Conservation (phyloP, 2,797 vertebrate genomes). For the Crotalus adamanteus region DNA sequence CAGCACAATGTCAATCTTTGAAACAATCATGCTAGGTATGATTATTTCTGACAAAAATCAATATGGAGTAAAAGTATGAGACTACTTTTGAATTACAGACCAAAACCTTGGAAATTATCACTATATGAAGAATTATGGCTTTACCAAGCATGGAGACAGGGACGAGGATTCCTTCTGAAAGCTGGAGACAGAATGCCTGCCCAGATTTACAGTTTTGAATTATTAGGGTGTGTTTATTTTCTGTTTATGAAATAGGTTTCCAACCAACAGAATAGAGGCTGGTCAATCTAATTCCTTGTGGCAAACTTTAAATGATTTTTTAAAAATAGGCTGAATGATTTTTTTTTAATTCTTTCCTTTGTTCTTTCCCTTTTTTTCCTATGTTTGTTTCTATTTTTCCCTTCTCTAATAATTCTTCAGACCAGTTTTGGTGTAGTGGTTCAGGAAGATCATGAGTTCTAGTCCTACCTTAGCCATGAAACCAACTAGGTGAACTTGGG, state of each 20-base stretch:
- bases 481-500: neutral
- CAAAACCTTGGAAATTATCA: neutral
- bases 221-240: neutral
- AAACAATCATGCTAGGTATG: neutral
- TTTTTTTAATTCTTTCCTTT: neutral
- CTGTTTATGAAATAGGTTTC: neutral
- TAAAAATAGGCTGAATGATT: neutral
- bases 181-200: neutral
- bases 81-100: neutral
- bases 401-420: neutral
- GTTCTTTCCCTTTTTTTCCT: neutral
- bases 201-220: neutral
- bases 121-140: neutral
- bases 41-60: slow-evolving; percentile 1
- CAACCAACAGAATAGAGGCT: neutral
- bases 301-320: neutral
- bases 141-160: neutral
- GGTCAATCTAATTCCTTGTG: neutral
- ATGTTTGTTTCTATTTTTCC: neutral
- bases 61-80: neutral
- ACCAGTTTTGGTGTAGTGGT: neutral
- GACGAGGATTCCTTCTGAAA: neutral
- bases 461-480: neutral
- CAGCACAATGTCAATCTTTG: neutral
- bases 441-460: neutral